Percentiles rank a stretch among this genome's conserved stretches.
phyloP scores from a whole-genome alignment of 1,140 invertebrate genomes.

The Sycobia sp. region DNA sequence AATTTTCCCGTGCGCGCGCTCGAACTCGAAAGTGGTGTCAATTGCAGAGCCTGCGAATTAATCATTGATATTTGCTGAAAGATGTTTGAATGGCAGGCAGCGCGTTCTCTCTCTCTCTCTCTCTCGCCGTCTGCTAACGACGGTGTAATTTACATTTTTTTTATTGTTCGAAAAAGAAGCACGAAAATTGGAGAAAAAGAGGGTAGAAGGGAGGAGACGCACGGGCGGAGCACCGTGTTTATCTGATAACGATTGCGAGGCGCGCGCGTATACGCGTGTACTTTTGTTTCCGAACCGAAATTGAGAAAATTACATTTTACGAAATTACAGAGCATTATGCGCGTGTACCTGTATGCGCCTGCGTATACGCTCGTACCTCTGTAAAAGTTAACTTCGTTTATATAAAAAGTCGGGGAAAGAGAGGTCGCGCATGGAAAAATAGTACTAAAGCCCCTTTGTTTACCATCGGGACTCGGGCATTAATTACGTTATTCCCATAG shows the following conservation, averaged over 20 bases:
- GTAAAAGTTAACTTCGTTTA: slow-evolving; percentile 4
- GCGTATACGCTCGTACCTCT: too few relatives aligned
- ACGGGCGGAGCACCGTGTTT: neutral
- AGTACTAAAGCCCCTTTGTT: too few relatives aligned
- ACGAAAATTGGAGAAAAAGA: too few relatives aligned
- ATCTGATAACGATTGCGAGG: neutral
- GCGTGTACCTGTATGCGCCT: too few relatives aligned
- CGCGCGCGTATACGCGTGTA: too few relatives aligned
- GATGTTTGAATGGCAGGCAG: neutral
- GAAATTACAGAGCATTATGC: neutral
- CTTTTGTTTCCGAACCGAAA: too few relatives aligned
- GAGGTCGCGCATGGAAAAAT: too few relatives aligned
- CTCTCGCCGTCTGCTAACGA: neutral
- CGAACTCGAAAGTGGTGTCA: neutral
- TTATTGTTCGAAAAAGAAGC: neutral
- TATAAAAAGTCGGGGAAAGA: too few relatives aligned
- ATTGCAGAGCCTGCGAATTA: neutral
- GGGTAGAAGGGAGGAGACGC: too few relatives aligned
- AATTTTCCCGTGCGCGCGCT: neutral
- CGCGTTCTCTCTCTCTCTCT: too few relatives aligned
- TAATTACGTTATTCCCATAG: too few relatives aligned
- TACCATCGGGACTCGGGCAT: too few relatives aligned
- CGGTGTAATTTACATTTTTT: neutral
- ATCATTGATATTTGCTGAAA: neutral
- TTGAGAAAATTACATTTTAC: neutral